phyloP scores from a whole-genome alignment of 2,797 vertebrate genomes.

The Artibeus lituratus region DNA sequence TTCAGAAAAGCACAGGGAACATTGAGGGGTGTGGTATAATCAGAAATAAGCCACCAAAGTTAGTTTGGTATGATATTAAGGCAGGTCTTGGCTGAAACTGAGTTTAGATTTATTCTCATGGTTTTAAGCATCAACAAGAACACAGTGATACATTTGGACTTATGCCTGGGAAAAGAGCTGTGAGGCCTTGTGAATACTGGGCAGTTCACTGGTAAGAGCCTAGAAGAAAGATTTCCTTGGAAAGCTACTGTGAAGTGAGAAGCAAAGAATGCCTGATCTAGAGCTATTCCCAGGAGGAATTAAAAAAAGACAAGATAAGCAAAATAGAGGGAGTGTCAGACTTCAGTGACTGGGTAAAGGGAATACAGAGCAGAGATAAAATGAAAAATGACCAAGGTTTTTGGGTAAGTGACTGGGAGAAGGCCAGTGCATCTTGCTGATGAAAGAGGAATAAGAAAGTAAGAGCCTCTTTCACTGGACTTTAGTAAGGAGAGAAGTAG shows the following conservation, averaged over 20 bases:
- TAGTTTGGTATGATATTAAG: not conserved
- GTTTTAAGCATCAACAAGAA: not conserved
- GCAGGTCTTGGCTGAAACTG: not conserved
- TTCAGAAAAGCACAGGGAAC: not conserved
- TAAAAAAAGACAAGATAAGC: not conserved
- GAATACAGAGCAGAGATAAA: not conserved
- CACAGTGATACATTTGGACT: not conserved
- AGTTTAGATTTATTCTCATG: not conserved
- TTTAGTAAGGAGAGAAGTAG: not conserved
- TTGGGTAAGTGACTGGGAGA: not conserved
- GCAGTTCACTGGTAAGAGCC: not conserved
- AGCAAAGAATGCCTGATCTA: not conserved
- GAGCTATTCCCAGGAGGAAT: not conserved
- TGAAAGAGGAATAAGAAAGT: not conserved
- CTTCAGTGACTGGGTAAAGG: too few species aligned
- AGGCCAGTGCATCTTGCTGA: not conserved
- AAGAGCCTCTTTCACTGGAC: not conserved
- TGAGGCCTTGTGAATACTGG: not conserved
- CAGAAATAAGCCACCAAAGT: not conserved
- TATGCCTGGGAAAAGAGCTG: not conserved
- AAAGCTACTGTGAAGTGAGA: not conserved
- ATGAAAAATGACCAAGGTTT: not conserved
- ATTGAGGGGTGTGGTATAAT: not conserved
- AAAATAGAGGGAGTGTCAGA: accelerated
- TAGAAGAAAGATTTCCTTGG: not conserved